phyloP scores from a whole-genome alignment of 2,888 invertebrate genomes.

The Pseudanteris insignis region DNA sequence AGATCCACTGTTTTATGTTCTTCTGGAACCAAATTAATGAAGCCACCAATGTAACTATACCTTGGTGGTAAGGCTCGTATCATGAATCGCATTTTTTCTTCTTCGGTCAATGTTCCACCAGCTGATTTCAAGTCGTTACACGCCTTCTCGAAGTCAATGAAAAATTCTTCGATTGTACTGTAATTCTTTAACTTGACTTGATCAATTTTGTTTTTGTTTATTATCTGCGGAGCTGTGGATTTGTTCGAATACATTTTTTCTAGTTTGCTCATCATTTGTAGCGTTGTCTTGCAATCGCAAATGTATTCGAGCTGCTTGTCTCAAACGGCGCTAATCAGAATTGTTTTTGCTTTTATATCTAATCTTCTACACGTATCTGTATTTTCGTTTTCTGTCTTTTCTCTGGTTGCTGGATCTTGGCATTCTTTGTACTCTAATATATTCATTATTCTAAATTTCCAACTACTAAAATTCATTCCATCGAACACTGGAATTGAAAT shows the following conservation, averaged over 20 bases:
- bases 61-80: too few relatives aligned
- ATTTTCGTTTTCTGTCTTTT: constrained; percentile 8
- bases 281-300: constrained; percentile 7
- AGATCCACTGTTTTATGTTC: too few relatives aligned
- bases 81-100: too few relatives aligned
- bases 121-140: too few relatives aligned
- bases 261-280: constrained; percentile 42
- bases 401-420: constrained; percentile 13
- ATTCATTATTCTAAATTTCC: constrained; percentile 37
- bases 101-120: too few relatives aligned
- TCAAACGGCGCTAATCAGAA: constrained; percentile 3
- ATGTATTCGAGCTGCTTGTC: constrained; percentile 41
- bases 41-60: too few relatives aligned
- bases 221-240: too few relatives aligned
- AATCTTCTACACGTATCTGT: constrained; percentile 10
- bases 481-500: constrained; percentile 42
- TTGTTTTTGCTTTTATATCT: constrained; percentile 24
- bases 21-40: constrained; percentile 3
- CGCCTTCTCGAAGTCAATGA: too few relatives aligned
- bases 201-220: too few relatives aligned
- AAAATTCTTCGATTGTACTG: too few relatives aligned
- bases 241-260: constrained; percentile 26
- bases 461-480: constrained; percentile 33
- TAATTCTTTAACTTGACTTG: too few relatives aligned
- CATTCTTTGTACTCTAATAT: constrained; percentile 36